Percentiles rank a stretch among this genome's conserved stretches.
Evolutionary conservation across 2,113 vertebrate genomes (phyloP).

Genomic region (Pelecanus crispus): DNA sequence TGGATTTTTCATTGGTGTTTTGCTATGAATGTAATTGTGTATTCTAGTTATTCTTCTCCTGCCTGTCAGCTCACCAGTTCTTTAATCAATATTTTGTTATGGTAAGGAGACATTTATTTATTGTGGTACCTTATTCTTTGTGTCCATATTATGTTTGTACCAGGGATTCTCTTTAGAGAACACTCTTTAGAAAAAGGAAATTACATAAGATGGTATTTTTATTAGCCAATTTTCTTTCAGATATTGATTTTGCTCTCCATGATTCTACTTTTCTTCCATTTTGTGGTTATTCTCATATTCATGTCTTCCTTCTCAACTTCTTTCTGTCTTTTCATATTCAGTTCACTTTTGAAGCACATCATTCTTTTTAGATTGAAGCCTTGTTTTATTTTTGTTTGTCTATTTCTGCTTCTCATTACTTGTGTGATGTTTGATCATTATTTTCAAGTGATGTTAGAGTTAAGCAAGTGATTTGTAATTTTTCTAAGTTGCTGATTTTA

Average conservation of each 20-base stretch:
- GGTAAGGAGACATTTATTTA: background rate
- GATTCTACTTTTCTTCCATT: background rate
- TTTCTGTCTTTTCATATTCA: background rate
- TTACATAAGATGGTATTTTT: background rate
- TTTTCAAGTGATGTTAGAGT: background rate
- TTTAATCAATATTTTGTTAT: background rate
- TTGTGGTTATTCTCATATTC: background rate
- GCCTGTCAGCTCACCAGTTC: background rate
- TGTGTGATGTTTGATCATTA: background rate
- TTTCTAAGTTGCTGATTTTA: background rate
- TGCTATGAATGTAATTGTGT: background rate
- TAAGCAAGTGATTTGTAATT: background rate
- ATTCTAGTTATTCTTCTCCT: background rate
- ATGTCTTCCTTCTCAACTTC: background rate
- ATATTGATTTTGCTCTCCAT: background rate
- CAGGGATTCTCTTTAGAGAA: background rate
- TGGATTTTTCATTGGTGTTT: background rate
- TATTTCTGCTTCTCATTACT: background rate
- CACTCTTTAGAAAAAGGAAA: background rate
- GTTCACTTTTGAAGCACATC: background rate
- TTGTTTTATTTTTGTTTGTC: background rate
- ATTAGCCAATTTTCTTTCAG: background rate
- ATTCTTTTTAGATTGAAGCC: background rate
- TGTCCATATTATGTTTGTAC: background rate
- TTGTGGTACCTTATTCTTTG: background rate